These are phyloP conservation scores for Myiothlypis chrysogaster DNA, from an alignment of 2,797 vertebrate genomes.

Conservation along the genomic window DNA sequence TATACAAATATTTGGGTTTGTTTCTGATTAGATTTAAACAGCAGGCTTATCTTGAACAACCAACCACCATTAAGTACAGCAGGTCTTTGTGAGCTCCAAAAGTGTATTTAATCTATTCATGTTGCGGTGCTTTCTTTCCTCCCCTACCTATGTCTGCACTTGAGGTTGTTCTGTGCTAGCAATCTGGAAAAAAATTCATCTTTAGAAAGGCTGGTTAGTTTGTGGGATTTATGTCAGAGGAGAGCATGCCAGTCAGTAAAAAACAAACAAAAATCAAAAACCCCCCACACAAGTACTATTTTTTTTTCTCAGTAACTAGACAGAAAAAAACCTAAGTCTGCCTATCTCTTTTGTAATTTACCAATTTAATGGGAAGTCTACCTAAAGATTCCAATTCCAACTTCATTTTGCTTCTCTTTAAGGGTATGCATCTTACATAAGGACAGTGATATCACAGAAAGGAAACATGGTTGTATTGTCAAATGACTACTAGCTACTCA, in stretches of 20 bases:
- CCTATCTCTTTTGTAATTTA: neutral
- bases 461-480: neutral
- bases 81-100: constrained; percentile 31
- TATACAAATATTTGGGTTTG: constrained; percentile 19
- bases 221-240: neutral
- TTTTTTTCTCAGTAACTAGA: neutral
- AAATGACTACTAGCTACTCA: neutral
- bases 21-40: constrained; percentile 49
- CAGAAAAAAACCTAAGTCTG: neutral
- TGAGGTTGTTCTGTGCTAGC: constrained; percentile 16
- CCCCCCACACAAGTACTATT: neutral
- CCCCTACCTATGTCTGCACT: neutral
- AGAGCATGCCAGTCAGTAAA: constrained; percentile 25
- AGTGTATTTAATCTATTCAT: constrained; percentile 3
- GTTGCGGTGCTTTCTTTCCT: neutral
- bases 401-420: constrained; percentile 13
- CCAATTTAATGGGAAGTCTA: neutral
- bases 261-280: neutral
- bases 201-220: constrained; percentile 20
- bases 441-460: neutral
- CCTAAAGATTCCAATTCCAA: neutral
- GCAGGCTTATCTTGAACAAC: constrained; percentile 56
- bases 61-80: constrained; percentile 48
- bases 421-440: neutral
- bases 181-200: neutral